These are phyloP conservation scores for Gryllus bimaculatus DNA, from an alignment of 1,140 invertebrate species.

Conservation along the genomic window DNA sequence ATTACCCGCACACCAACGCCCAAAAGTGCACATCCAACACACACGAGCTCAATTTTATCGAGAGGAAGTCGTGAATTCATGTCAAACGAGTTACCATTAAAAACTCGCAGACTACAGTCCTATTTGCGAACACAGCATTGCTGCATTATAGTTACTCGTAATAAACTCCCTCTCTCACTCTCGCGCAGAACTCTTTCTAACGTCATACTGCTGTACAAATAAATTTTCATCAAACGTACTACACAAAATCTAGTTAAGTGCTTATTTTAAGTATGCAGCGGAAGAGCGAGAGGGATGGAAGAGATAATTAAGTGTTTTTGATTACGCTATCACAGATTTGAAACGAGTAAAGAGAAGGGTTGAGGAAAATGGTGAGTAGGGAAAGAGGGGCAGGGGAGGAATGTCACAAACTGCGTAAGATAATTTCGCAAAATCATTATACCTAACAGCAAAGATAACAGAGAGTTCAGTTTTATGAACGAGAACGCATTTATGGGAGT, in stretches of 20 bases:
- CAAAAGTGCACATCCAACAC: neutral
- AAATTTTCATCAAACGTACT: conserved; percentile 5
- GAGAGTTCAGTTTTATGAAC: conserved; percentile 4
- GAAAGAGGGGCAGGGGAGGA: neutral
- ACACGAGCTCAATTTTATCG: neutral
- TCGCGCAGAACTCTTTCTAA: neutral
- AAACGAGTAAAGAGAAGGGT: neutral
- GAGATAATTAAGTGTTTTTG: neutral
- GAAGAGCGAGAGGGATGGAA: neutral
- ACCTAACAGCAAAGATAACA: conserved; percentile 4
- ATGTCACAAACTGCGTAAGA: conserved; percentile 4
- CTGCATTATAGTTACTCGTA: neutral
- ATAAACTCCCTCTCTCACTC: neutral
- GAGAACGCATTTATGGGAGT: conserved; percentile 3
- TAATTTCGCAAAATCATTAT: conserved; percentile 6
- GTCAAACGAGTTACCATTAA: conserved; percentile 15
- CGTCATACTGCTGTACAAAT: neutral
- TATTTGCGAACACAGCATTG: conserved; percentile 1
- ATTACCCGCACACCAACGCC: neutral
- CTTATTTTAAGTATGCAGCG: neutral
- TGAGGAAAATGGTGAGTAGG: neutral
- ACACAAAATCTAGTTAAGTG: neutral
- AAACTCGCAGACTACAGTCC: neutral
- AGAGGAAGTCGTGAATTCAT: conserved; percentile 12
- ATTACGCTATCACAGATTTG: neutral